A percentile compares a stretch with the other conserved stretches of the same genome.
Conservation (phyloP, 2,113 vertebrate genomes). For the Albula goreensis region DNA sequence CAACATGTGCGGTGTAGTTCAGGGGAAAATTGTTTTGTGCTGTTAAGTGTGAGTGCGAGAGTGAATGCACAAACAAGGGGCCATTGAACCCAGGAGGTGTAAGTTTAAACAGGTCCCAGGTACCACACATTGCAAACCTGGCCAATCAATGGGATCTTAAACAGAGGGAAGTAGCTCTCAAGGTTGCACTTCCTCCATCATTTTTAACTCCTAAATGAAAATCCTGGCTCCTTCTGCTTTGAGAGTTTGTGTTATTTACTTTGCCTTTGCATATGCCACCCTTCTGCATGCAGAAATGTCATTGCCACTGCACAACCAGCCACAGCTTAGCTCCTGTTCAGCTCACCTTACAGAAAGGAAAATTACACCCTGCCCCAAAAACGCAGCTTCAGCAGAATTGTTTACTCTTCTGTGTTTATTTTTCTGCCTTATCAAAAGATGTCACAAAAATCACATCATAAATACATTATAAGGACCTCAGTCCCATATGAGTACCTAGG, state of each 20-base stretch:
- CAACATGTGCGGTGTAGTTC: not conserved
- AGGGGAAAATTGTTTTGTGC: not conserved
- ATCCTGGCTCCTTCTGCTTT: too few species aligned
- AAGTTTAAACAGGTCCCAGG: not conserved
- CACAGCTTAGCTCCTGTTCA: not conserved
- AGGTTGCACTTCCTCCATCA: too few species aligned
- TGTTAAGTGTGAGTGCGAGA: not conserved
- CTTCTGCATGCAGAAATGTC: not conserved
- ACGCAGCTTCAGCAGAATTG: not conserved
- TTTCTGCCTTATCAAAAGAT: not conserved
- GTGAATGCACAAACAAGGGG: constrained; percentile 7
- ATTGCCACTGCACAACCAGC: too few species aligned
- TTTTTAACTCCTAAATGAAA: too few species aligned
- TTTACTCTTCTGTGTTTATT: not conserved
- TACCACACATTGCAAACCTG: not conserved
- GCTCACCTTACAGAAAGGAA: not conserved
- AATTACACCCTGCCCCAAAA: not conserved
- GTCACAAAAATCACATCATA: not conserved
- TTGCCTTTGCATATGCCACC: too few species aligned
- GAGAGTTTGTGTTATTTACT: too few species aligned
- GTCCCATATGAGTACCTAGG: not conserved
- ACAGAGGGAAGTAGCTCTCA: too few species aligned
- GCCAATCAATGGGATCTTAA: too few species aligned
- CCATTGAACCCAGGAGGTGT: not conserved
- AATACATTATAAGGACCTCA: not conserved